A percentile compares a stretch with the other conserved stretches of the same genome.
Evolutionary conservation across 2,113 vertebrate species (phyloP).

Genomic region (Atherinomorus stipes): DNA sequence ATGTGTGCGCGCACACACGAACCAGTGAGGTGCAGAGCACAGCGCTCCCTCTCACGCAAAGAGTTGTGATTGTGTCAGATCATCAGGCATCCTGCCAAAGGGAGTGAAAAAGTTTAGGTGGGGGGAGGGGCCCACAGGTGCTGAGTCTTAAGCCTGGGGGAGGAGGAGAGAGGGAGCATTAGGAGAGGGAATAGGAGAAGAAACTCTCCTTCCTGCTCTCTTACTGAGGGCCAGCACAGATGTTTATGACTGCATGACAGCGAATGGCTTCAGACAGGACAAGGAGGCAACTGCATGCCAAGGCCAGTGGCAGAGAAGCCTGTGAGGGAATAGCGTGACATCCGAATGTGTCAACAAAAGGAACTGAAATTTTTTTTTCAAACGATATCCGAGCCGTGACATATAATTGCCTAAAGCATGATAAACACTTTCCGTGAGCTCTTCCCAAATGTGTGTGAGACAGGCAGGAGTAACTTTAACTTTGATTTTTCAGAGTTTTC

Average conservation of each 20-base stretch:
- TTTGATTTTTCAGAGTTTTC: constrained; percentile 15
- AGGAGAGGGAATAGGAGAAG: constrained; percentile 26
- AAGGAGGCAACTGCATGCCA: constrained; percentile 27
- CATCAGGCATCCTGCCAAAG: constrained; percentile 59
- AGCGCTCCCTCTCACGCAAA: constrained; percentile 66
- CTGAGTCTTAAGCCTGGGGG: constrained; percentile 64
- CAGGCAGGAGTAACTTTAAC: constrained; percentile 7
- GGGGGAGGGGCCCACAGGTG: constrained; percentile 74
- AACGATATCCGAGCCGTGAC: constrained; percentile 31
- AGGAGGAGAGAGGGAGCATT: constrained; percentile 44
- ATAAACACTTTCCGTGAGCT: constrained; percentile 34
- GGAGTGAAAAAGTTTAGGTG: constrained; percentile 45
- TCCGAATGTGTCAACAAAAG: constrained; percentile 58
- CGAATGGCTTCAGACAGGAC: constrained; percentile 37
- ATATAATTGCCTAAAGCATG: constrained; percentile 7
- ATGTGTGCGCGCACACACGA: constrained; percentile 31
- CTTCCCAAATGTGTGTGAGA: constrained; percentile 23
- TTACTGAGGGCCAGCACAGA: constrained; percentile 46
- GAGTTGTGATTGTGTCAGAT: constrained; percentile 63
- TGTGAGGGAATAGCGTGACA: constrained; percentile 39
- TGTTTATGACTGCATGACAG: constrained; percentile 54
- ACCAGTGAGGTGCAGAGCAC: constrained; percentile 35
- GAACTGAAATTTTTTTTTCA: constrained; percentile 35
- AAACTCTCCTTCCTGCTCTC: constrained; percentile 18
- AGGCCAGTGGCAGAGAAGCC: constrained; percentile 24